Evolutionary conservation across 2,888 invertebrate genomes (phyloP).

Genomic region (Heteromyza rotundicornis): DNA sequence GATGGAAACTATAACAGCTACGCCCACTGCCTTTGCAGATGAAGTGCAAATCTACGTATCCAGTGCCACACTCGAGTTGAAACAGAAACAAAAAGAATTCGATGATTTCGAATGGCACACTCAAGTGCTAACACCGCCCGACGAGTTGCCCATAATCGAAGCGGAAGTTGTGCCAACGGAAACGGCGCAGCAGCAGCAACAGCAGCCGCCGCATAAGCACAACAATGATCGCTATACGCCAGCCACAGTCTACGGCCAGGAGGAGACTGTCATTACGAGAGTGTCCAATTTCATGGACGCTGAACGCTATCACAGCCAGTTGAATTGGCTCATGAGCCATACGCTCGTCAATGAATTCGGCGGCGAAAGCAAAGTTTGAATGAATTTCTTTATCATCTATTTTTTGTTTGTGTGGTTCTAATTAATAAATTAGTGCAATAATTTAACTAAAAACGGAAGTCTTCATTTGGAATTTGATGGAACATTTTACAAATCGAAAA

Average conservation of each 20-base stretch:
- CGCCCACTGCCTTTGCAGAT: slow-evolving; percentile 19
- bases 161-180: background rate
- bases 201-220: no score
- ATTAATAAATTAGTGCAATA: no score
- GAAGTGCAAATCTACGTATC: slow-evolving; percentile 31
- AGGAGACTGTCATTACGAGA: slow-evolving; percentile 23
- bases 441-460: no score
- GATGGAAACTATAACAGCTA: no score
- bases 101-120: slow-evolving; percentile 34
- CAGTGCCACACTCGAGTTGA: slow-evolving; percentile 28
- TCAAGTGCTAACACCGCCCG: slow-evolving; percentile 30
- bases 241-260: background rate
- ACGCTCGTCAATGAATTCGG: background rate
- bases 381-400: no score
- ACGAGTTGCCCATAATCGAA: background rate
- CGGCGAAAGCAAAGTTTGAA: no score
- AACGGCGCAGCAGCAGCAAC: background rate
- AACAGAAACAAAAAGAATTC: slow-evolving; percentile 9
- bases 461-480: no score
- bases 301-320: slow-evolving; percentile 47
- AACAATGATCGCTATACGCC: no score
- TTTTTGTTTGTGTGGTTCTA: no score
- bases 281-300: slow-evolving; percentile 46
- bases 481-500: no score
- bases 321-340: slow-evolving; percentile 25